phyloP scores from a whole-genome alignment of 2,797 vertebrate genomes.

The Fratercula arctica region DNA sequence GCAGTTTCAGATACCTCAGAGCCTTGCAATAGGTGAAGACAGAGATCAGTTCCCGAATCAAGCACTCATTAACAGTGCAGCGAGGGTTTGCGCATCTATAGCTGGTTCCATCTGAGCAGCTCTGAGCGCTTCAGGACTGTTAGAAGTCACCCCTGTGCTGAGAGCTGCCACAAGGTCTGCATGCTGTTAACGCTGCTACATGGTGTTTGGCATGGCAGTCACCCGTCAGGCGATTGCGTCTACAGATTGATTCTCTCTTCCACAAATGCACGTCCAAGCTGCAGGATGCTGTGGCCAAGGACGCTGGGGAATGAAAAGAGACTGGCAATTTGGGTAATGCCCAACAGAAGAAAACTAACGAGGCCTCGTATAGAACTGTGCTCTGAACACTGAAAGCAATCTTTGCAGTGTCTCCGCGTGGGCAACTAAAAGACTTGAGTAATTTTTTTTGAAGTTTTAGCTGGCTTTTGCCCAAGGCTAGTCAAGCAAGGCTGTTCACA shows the following conservation, averaged over 20 bases:
- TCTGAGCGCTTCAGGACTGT: not conserved
- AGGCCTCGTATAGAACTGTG: not conserved
- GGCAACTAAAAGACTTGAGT: not conserved
- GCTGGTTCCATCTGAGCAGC: not conserved
- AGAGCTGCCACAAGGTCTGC: not conserved
- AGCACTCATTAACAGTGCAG: not conserved
- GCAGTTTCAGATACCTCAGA: not conserved
- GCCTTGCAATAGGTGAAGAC: not conserved
- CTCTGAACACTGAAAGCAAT: not conserved
- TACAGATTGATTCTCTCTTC: not conserved
- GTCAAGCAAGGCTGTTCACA: not conserved
- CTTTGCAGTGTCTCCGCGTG: not conserved
- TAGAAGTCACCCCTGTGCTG: not conserved
- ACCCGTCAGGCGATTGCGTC: not conserved
- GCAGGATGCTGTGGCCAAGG: not conserved
- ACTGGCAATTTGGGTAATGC: not conserved
- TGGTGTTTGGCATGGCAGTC: not conserved
- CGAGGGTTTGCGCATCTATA: not conserved
- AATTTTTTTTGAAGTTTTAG: not conserved
- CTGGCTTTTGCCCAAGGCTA: not conserved
- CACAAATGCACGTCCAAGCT: not conserved
- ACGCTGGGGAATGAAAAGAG: not conserved
- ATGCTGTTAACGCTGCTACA: not conserved
- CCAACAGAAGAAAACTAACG: not conserved
- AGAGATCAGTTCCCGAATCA: not conserved